A percentile compares a stretch with the other conserved stretches of the same genome.
phyloP scores from a whole-genome alignment of 1,140 invertebrate species.

The Leucophenga varia region DNA sequence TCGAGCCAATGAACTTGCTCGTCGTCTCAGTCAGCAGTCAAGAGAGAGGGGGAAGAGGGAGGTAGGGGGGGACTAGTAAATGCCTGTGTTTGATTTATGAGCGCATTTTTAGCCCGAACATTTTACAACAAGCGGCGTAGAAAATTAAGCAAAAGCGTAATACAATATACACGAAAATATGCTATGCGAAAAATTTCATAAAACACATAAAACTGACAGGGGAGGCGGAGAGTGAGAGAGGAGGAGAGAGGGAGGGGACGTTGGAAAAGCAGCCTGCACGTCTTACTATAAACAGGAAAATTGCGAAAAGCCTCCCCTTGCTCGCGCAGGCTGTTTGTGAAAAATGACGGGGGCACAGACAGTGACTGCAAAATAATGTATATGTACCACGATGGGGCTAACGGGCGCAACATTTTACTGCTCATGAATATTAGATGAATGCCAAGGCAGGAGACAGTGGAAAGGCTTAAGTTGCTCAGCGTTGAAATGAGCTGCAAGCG shows the following conservation, averaged over 20 bases:
- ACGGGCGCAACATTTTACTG: constrained; percentile 31
- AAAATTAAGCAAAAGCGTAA: constrained; percentile 43
- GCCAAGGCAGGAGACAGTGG: constrained; percentile 12
- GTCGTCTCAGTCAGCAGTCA: constrained; percentile 6
- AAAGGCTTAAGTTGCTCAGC: constrained; percentile 43
- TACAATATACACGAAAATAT: constrained; percentile 46
- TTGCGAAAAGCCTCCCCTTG: constrained; percentile 41
- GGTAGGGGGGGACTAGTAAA: constrained; percentile 4
- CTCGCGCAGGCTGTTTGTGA: constrained; percentile 32
- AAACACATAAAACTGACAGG: constrained; percentile 47
- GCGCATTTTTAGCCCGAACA: constrained; percentile 33
- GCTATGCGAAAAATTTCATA: constrained; percentile 48
- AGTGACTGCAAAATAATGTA: constrained; percentile 36
- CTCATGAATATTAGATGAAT: constrained; percentile 47
- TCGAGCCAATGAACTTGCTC: constrained; percentile 39
- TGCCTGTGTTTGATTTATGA: constrained; percentile 47
- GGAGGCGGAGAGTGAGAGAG: constrained; percentile 7
- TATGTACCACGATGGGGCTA: constrained; percentile 16
- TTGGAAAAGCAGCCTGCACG: constrained; percentile 23
- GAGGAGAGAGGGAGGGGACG: constrained; percentile 2
- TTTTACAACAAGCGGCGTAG: constrained; percentile 28
- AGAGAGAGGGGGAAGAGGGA: constrained; percentile 4
- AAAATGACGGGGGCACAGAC: constrained; percentile 43
- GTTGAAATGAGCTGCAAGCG: constrained; percentile 32
- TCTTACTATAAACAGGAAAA: constrained; percentile 41